phyloP scores from a whole-genome alignment of 2,797 vertebrate species.

The Linurgus olivaceus region DNA sequence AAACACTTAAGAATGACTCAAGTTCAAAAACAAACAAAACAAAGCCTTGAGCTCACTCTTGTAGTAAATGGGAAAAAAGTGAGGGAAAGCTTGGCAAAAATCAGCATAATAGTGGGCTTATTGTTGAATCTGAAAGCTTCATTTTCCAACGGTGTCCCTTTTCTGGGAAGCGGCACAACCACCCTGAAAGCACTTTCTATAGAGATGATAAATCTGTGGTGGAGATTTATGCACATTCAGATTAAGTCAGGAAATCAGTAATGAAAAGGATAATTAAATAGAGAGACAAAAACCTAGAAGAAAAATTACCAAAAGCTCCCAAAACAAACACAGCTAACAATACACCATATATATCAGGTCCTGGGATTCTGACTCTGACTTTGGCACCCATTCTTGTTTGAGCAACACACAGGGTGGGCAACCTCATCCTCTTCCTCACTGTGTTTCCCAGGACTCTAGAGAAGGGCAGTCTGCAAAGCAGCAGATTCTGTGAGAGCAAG shows the following conservation, averaged over 20 bases:
- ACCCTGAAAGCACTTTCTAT: conserved; percentile 54
- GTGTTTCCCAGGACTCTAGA: not conserved
- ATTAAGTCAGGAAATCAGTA: conserved; percentile 64
- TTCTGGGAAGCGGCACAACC: conserved; percentile 48
- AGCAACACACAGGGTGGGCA: not conserved
- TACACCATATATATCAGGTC: conserved; percentile 25
- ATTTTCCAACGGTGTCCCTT: conserved; percentile 39
- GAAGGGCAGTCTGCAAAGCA: not conserved
- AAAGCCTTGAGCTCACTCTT: conserved; percentile 48
- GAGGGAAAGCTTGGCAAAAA: conserved; percentile 58
- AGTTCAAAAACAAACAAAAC: conserved; percentile 45
- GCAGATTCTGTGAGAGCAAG: not conserved
- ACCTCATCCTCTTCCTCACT: not conserved
- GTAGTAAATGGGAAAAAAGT: conserved; percentile 44
- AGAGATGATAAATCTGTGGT: conserved; percentile 59
- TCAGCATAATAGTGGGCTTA: conserved; percentile 68
- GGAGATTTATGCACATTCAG: conserved; percentile 66
- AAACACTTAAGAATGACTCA: conserved; percentile 50
- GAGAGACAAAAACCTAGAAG: conserved; percentile 57
- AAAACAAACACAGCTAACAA: conserved; percentile 58
- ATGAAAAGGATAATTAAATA: conserved; percentile 64
- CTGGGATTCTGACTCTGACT: conserved; percentile 58
- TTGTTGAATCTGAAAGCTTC: conserved; percentile 63
- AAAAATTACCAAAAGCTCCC: conserved; percentile 45
- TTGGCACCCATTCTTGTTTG: not conserved